A percentile compares a stretch with the other conserved stretches of the same genome.
Evolutionary conservation across 2,888 invertebrate species (phyloP).

Genomic region (Mylabris sibirica): DNA sequence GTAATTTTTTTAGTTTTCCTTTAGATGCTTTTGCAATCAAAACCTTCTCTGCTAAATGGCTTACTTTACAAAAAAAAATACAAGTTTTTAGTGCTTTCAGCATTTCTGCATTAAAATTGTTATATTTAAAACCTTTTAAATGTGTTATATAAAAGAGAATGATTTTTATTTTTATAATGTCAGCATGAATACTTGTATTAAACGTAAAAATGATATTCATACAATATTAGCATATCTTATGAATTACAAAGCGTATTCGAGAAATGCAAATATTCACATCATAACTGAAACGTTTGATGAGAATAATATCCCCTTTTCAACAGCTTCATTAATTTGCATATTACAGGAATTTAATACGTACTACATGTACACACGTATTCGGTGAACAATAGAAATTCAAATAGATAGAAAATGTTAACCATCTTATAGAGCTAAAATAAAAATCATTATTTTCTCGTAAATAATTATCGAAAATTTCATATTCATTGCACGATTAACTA

Average conservation of each 20-base stretch:
- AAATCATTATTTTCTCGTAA: background rate
- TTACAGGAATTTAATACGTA: background rate
- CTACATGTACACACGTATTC: background rate
- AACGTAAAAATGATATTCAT: background rate
- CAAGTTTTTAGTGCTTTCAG: no score
- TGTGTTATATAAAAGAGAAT: no score
- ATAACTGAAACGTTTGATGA: slow-evolving; percentile 1
- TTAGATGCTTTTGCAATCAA: no score
- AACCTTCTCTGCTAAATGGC: no score
- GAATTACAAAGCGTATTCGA: background rate
- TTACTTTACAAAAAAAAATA: no score
- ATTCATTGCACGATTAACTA: slow-evolving; percentile 48
- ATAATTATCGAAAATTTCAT: slow-evolving; percentile 27
- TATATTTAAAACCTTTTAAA: no score
- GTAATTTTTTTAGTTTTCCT: no score
- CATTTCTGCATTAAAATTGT: no score
- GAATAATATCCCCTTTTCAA: slow-evolving; percentile 2
- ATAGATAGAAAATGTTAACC: background rate
- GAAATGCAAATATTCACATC: slow-evolving; percentile 1
- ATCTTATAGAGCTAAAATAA: background rate
- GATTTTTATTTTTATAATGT: background rate
- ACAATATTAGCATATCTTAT: slow-evolving; percentile 7
- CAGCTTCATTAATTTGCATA: slow-evolving; percentile 7
- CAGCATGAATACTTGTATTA: background rate
- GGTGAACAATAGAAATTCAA: background rate